Conservation (phyloP, 35 echinoderm and acorn worm species). For the Ophiothrix spiculata region DNA sequence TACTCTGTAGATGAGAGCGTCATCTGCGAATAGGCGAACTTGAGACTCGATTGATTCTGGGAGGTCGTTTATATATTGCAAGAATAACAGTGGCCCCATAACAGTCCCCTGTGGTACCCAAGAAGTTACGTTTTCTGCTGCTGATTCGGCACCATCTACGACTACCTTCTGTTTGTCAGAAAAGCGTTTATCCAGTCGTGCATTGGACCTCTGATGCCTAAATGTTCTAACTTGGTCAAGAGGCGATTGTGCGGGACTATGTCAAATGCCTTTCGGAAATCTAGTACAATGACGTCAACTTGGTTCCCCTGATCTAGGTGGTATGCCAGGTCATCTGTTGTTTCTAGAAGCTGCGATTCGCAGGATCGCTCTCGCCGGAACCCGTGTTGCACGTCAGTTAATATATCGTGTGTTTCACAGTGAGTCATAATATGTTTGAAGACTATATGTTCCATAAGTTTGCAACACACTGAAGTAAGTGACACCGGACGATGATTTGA, state of each 20-base stretch:
- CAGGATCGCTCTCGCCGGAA: slow-evolving; percentile 30
- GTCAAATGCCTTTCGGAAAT: slow-evolving; percentile 52
- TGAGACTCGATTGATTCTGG: background rate
- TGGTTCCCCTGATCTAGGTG: slow-evolving; percentile 30
- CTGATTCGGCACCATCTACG: slow-evolving; percentile 17
- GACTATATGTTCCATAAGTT: slow-evolving; percentile 17
- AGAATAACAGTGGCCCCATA: slow-evolving; percentile 27
- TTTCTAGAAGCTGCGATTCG: slow-evolving; percentile 41
- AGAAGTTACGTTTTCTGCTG: slow-evolving; percentile 4
- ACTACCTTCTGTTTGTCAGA: slow-evolving; percentile 34
- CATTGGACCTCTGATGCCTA: background rate
- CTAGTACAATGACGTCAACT: slow-evolving; percentile 28
- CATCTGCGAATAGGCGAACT: slow-evolving; percentile 30
- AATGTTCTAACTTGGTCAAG: background rate
- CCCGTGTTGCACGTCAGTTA: slow-evolving; percentile 22
- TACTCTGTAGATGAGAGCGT: background rate
- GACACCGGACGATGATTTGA: slow-evolving; percentile 20
- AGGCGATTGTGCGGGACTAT: slow-evolving; percentile 29
- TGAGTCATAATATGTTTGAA: slow-evolving; percentile 19
- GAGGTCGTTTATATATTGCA: slow-evolving; percentile 20
- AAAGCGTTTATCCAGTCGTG: slow-evolving; percentile 20
- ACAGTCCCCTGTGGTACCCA: slow-evolving; percentile 33
- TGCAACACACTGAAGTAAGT: slow-evolving; percentile 27
- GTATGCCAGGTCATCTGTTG: slow-evolving; percentile 23
- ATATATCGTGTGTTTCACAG: slow-evolving; percentile 15